Evolutionary conservation across 2,797 vertebrate genomes (phyloP).

Genomic region (Pseudotriccus pelzelni): DNA sequence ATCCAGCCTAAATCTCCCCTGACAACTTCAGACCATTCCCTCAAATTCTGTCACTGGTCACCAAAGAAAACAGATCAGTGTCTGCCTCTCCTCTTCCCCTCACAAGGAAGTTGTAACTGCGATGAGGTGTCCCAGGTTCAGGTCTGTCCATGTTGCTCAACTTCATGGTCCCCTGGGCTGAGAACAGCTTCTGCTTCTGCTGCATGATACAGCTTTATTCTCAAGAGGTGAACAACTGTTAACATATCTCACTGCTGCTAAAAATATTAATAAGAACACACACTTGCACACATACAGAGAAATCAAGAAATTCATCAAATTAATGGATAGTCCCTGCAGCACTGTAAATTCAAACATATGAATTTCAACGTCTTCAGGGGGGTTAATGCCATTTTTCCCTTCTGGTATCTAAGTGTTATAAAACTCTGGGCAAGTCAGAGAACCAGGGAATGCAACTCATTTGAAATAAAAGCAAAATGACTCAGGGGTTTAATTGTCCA

Average conservation of each 20-base stretch:
- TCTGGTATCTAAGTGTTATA: conserved; percentile 28
- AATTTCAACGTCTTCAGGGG: conserved; percentile 42
- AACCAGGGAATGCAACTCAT: conserved; percentile 14
- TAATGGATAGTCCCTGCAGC: conserved; percentile 27
- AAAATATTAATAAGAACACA: neutral
- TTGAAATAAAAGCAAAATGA: conserved; percentile 58
- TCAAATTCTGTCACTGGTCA: neutral
- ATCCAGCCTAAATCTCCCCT: neutral
- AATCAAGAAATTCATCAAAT: conserved; percentile 47
- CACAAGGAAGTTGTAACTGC: neutral
- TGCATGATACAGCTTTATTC: neutral
- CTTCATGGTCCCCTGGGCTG: neutral
- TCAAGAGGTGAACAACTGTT: neutral
- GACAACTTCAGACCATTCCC: neutral
- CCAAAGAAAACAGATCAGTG: neutral
- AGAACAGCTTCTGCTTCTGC: neutral
- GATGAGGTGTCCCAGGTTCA: neutral
- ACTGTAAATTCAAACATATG: conserved; percentile 39
- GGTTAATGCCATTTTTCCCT: conserved; percentile 29
- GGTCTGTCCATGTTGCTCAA: neutral
- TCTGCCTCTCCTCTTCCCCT: neutral
- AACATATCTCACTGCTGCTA: neutral
- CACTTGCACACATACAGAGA: neutral
- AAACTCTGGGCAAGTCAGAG: conserved; percentile 12
- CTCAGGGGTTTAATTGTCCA: conserved; percentile 59